Percentiles rank a stretch among this genome's conserved stretches.
phyloP scores from a whole-genome alignment of 2,797 vertebrate species.

The Bovichtus variegatus region DNA sequence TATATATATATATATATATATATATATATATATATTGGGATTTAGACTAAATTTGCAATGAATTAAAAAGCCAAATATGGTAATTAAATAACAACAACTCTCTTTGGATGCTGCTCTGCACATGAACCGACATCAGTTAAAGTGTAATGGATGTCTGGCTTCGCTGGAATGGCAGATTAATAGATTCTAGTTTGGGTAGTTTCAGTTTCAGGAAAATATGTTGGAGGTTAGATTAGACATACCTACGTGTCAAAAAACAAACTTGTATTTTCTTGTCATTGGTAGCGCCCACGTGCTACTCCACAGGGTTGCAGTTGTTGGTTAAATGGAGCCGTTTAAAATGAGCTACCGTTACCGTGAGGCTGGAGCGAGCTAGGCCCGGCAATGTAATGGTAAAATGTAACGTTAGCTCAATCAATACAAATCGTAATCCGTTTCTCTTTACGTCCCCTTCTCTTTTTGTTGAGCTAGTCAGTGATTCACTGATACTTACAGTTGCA shows the following conservation, averaged over 20 bases:
- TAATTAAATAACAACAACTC: not conserved
- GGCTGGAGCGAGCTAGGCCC: not conserved
- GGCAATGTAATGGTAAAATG: not conserved
- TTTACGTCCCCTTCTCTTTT: not conserved
- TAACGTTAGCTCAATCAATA: not conserved
- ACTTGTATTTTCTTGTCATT: not conserved
- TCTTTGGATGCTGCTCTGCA: not conserved
- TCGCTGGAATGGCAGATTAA: not conserved
- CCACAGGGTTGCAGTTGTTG: too few relatives aligned
- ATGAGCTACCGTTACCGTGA: not conserved
- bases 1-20: too few relatives aligned
- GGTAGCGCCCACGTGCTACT: not conserved
- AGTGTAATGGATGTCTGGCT: not conserved
- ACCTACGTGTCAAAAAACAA: not conserved
- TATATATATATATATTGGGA: too few relatives aligned
- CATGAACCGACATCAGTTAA: too few relatives aligned
- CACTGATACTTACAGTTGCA: not conserved
- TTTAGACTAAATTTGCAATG: not conserved
- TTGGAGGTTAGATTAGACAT: not conserved
- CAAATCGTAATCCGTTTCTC: not conserved
- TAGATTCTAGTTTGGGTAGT: not conserved
- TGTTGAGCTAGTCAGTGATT: not conserved
- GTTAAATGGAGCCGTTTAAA: not conserved
- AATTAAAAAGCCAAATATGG: not conserved
- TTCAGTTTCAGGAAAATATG: not conserved